Evolutionary conservation across 2,888 invertebrate species (phyloP).

Genomic region (Hedychridium roseum): DNA sequence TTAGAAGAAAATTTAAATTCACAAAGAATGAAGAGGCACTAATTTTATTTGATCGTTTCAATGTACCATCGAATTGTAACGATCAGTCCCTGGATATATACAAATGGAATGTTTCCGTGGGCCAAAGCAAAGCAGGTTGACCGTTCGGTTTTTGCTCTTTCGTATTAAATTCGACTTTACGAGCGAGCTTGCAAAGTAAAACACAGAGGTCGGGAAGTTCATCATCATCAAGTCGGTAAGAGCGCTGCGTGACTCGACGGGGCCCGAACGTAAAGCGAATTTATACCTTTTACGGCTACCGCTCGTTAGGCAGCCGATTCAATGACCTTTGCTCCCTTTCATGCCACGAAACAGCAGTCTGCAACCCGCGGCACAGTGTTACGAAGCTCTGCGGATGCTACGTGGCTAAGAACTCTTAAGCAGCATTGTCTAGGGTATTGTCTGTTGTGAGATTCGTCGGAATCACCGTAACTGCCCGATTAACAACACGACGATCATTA

Average conservation of each 20-base stretch:
- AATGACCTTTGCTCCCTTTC: slow-evolving; percentile 30
- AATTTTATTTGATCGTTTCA: too few species aligned
- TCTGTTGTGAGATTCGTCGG: too few species aligned
- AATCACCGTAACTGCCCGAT: too few species aligned
- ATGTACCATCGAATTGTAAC: too few species aligned
- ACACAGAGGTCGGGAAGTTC: slow-evolving; percentile 51
- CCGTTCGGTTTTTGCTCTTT: slow-evolving; percentile 28
- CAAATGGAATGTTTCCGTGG: too few species aligned
- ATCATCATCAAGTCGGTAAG: slow-evolving; percentile 57
- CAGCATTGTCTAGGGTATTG: too few species aligned
- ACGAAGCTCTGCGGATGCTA: neutral
- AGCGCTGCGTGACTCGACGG: slow-evolving; percentile 39
- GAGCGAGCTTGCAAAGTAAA: slow-evolving; percentile 51
- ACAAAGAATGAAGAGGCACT: too few species aligned
- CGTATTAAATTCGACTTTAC: slow-evolving; percentile 59
- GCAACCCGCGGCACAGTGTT: slow-evolving; percentile 4
- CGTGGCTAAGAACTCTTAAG: too few species aligned
- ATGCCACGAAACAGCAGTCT: slow-evolving; percentile 5
- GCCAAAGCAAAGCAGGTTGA: neutral
- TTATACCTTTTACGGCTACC: slow-evolving; percentile 51
- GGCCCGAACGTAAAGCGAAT: slow-evolving; percentile 50
- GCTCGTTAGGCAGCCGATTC: slow-evolving; percentile 52
- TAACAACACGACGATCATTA: too few species aligned
- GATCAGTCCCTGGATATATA: too few species aligned
- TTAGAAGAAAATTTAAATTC: too few species aligned